Percentiles rank a stretch among this genome's conserved stretches.
Conservation (phyloP, 2,113 vertebrate genomes). For the Lutjanus erythropterus region DNA sequence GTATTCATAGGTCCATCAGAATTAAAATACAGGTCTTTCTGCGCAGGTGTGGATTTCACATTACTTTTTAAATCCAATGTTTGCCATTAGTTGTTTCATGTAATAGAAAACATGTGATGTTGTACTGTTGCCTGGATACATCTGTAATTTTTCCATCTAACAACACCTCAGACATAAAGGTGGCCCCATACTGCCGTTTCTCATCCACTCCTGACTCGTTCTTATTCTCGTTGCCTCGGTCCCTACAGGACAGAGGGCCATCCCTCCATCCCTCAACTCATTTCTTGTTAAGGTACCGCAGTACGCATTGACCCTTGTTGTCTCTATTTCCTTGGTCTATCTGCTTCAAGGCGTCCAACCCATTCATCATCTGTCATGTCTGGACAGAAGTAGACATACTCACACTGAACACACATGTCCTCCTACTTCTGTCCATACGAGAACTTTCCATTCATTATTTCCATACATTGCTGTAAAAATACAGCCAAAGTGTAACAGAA, state of each 20-base stretch:
- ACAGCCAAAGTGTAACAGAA: no score
- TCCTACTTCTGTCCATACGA: background rate
- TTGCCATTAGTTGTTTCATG: background rate
- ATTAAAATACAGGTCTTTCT: background rate
- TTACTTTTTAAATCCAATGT: background rate
- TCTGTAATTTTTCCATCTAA: background rate
- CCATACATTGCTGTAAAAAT: no score
- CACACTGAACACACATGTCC: background rate
- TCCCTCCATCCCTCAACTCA: constrained; percentile 36
- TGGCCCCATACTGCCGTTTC: background rate
- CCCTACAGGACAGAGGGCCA: constrained; percentile 9
- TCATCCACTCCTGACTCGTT: background rate
- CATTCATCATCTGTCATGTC: constrained; percentile 39
- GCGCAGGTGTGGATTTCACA: background rate
- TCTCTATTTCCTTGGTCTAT: constrained; percentile 13
- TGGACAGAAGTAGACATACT: constrained; percentile 3
- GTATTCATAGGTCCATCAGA: background rate
- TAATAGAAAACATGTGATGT: background rate
- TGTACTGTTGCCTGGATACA: constrained; percentile 41
- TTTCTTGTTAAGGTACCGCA: constrained; percentile 11
- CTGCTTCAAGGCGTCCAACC: constrained; percentile 7
- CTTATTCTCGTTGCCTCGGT: background rate
- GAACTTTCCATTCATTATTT: background rate
- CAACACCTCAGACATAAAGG: background rate
- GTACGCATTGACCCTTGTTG: constrained; percentile 7